phyloP scores from a whole-genome alignment of 2,888 invertebrate species.

The Stictocephala bisonia region DNA sequence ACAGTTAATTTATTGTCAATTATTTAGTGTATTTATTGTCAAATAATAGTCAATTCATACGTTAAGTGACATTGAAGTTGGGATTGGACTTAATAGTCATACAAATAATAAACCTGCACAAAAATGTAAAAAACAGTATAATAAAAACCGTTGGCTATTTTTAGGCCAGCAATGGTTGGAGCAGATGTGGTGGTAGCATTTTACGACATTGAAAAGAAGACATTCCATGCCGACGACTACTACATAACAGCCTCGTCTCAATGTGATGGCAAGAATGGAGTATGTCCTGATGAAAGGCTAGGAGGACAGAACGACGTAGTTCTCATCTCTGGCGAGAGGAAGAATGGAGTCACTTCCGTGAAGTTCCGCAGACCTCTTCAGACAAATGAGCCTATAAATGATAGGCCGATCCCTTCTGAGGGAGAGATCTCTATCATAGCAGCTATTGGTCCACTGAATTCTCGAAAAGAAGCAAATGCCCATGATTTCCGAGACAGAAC shows the following conservation, averaged over 20 bases:
- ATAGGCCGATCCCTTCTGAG: slow-evolving; percentile 75
- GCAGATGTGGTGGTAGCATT: slow-evolving; percentile 88
- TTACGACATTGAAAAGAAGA: slow-evolving; percentile 70
- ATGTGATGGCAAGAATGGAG: slow-evolving; percentile 72
- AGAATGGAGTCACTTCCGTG: slow-evolving; percentile 83
- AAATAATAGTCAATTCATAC: no score
- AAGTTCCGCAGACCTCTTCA: slow-evolving; percentile 82
- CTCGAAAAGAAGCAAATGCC: slow-evolving; percentile 83
- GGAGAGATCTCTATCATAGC: slow-evolving; percentile 84
- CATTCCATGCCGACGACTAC: slow-evolving; percentile 85
- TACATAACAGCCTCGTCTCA: slow-evolving; percentile 80
- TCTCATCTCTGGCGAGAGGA: slow-evolving; percentile 79
- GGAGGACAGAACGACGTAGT: slow-evolving; percentile 84
- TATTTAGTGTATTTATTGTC: no score
- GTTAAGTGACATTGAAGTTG: no score
- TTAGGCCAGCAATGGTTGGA: slow-evolving; percentile 69
- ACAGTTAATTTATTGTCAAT: no score
- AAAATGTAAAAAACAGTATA: no score
- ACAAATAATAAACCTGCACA: no score
- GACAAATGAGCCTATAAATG: slow-evolving; percentile 79
- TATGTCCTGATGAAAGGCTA: slow-evolving; percentile 85
- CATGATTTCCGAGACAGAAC: slow-evolving; percentile 81
- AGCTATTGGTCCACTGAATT: slow-evolving; percentile 87
- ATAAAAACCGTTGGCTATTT: no score
- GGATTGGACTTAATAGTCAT: no score